Evolutionary conservation across 2,113 vertebrate species (phyloP), one percentile per base, ranked within the genome.

Genomic region (Patagioenas fasciata): DNA sequence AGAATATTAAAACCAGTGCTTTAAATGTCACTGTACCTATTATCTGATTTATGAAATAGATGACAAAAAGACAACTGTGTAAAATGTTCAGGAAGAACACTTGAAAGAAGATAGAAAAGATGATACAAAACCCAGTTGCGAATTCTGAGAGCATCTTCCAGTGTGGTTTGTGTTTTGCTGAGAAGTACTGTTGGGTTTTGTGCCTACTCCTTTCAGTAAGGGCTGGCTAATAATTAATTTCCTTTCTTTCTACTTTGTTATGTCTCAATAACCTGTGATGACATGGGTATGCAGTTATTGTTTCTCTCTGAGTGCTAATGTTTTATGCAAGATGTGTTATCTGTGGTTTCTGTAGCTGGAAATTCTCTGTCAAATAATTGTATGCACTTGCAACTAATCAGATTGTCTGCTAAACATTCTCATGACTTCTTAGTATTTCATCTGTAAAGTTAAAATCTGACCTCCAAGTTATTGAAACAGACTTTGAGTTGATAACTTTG

Each of bases 361-460:
- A 36, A 38, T 66, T 36, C 9, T 42, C 9, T 36, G 6, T 42
- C 23, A 54, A 64, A 34, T 61, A 65, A 26, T 60, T 58, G 42
- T 34, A 11, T 47, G 21, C 6, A 18, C 81, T 92, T 77, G 47
- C 72, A 79, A 19, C 71, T 67, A 48, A 67, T 73, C 6, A 8
- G 34, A 80, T 80, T 18, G 29, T 51, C 53, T 73, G 60, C 48
- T 73, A 32, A 77, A n/a, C 10, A 5, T 47, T 53, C 32, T 78
- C 53, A 9, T 4, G 34, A 42, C 54, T 72, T 42, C 20, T 50
- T 64, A 53, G 47, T 74, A 54, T 50, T 83, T 74, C 17, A 54
- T 83, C 61, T 83, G 36, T 69, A 42, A 86, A 86, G 44, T 58
- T n/a, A 90, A 86, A 92, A 69, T 64, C 26, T 38, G 78, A 80